phyloP scores from a whole-genome alignment of 2,888 invertebrate genomes.

The Leptinotarsa juncta region DNA sequence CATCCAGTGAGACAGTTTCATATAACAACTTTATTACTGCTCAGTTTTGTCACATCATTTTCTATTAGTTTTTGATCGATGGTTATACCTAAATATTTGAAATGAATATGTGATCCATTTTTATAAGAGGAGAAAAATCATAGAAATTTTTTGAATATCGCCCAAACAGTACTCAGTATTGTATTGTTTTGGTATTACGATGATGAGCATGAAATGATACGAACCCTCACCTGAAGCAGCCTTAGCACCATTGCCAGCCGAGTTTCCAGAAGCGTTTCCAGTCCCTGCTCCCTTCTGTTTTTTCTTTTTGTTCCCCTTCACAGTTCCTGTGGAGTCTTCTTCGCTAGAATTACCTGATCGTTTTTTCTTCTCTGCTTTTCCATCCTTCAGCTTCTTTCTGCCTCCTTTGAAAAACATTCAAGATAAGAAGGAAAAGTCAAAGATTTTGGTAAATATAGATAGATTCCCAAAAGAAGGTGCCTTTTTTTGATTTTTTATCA shows the following conservation, averaged over 20 bases:
- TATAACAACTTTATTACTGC: too few species aligned
- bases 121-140: too few species aligned
- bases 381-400: slow-evolving; percentile 76
- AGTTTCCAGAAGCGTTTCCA: slow-evolving; percentile 57
- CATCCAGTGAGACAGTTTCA: too few species aligned
- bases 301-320: slow-evolving; percentile 68
- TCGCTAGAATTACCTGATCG: slow-evolving; percentile 67
- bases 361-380: slow-evolving; percentile 72
- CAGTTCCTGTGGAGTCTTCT: slow-evolving; percentile 65
- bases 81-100: too few species aligned
- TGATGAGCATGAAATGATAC: slow-evolving; percentile 57
- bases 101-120: too few species aligned
- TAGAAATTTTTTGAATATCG: too few species aligned
- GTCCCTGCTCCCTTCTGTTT: slow-evolving; percentile 69
- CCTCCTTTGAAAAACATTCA: slow-evolving; percentile 68
- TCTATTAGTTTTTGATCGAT: too few species aligned
- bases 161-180: neutral
- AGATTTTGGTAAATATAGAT: too few species aligned
- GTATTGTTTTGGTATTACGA: slow-evolving; percentile 26
- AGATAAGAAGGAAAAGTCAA: neutral
- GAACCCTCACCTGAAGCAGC: slow-evolving; percentile 65
- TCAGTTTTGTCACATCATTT: too few species aligned
- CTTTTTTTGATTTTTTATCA: too few species aligned
- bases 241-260: slow-evolving; percentile 60
- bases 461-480: too few species aligned